Conservation (phyloP, 2,888 invertebrate genomes). For the Rhabditoides inermis region DNA sequence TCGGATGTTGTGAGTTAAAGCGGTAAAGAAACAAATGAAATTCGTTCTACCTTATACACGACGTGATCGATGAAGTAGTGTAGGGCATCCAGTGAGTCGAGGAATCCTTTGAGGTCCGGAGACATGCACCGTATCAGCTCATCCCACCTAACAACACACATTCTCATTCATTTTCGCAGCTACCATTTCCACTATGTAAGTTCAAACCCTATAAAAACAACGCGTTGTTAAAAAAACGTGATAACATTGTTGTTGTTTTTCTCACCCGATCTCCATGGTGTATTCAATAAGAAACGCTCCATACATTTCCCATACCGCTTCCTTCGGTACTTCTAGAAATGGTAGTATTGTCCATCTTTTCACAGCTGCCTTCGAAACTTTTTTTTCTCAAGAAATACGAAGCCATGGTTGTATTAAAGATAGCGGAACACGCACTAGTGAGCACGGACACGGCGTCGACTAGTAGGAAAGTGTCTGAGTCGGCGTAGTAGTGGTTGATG, state of each 20-base stretch:
- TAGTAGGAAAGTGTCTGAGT: conserved; percentile 34
- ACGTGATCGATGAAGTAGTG: conserved; percentile 58
- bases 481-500: conserved; percentile 40
- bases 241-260: too few relatives aligned
- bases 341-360: too few relatives aligned
- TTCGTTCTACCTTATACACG: conserved; percentile 40
- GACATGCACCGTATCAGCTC: conserved; percentile 38
- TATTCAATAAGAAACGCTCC: conserved; percentile 41
- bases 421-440: conserved; percentile 16
- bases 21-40: too few relatives aligned
- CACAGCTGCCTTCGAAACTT: too few relatives aligned
- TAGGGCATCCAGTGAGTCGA: conserved; percentile 87
- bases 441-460: conserved; percentile 31
- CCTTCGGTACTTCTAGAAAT: conserved; percentile 34
- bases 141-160: too few relatives aligned
- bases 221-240: too few relatives aligned
- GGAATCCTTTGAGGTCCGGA: conserved; percentile 65
- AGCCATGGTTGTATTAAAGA: too few relatives aligned
- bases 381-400: too few relatives aligned
- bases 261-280: conserved; percentile 43
- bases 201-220: too few relatives aligned
- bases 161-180: too few relatives aligned
- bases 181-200: too few relatives aligned
- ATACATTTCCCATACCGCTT: conserved; percentile 44
- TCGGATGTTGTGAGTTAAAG: too few relatives aligned